These are phyloP conservation scores for Sylvilagus floridanus DNA, from an alignment of 2,797 vertebrate species.

Conservation along the genomic window DNA sequence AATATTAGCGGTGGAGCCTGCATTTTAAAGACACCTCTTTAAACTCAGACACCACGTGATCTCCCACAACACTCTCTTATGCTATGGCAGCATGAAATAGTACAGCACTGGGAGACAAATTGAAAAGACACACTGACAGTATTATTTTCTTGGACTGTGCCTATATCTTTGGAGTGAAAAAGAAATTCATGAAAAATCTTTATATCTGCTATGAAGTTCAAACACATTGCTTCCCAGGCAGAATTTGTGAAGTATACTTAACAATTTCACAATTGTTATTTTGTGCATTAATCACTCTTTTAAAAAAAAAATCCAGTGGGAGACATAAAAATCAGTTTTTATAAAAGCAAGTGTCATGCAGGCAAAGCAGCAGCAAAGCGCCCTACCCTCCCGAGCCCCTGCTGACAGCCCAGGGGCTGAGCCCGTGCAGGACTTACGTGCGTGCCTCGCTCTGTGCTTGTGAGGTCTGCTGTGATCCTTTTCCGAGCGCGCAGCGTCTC, in stretches of 20 bases:
- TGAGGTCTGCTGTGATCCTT: conserved; percentile 93
- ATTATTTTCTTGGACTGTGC: conserved; percentile 56
- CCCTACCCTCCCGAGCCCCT: not conserved
- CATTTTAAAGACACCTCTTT: conserved; percentile 74
- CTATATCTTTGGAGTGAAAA: conserved; percentile 65
- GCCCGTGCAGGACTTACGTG: conserved; percentile 93
- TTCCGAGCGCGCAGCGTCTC: conserved; percentile 91
- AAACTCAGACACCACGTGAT: conserved; percentile 40
- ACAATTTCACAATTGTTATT: conserved; percentile 14
- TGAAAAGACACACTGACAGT: conserved; percentile 27
- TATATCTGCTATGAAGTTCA: not conserved
- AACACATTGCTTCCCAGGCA: not conserved
- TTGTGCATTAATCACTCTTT: not conserved
- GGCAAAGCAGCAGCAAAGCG: not conserved
- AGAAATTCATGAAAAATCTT: conserved; percentile 9
- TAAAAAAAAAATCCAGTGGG: not conserved
- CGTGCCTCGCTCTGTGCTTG: conserved; percentile 96
- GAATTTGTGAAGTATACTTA: not conserved
- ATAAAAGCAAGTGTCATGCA: not conserved
- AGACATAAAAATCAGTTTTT: conserved; percentile 11
- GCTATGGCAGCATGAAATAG: conserved; percentile 56
- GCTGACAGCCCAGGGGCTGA: conserved; percentile 29
- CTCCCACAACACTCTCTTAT: not conserved
- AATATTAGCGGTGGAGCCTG: conserved; percentile 68
- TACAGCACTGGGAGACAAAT: conserved; percentile 28